Evolutionary conservation across 1,140 invertebrate genomes (phyloP), one percentile per base, ranked within the genome.

Genomic region (Brachionus paranguensis): DNA sequence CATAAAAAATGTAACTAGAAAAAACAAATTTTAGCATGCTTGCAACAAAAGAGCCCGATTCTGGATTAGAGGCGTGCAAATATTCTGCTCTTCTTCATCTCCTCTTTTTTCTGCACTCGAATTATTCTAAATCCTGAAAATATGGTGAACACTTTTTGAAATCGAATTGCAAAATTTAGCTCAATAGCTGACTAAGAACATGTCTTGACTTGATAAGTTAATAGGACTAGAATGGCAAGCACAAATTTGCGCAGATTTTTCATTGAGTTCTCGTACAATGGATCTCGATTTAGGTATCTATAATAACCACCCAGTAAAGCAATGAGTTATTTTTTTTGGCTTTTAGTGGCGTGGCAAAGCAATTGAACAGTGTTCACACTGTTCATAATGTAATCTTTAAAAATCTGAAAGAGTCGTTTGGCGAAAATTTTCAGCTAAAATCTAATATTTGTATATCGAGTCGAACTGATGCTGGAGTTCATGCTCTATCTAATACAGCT

Each of bases 381-480:
- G 78, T 81, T 11, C 53, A 68, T 68, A 81, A 81, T 64, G 78
- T 81, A 24, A 41, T 81, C 2, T 24, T 37, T 43, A 14, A 37
- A 24, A 81, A 81, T 81, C 64, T 81, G 43, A 20, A 50, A 76
- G 47, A 81, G 14, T 37, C 45, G 5, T 33, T 55, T 20, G 11
- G 6, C 17, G 24, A 81, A 20, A 64, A 41, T 64, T 24, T 33
- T 64, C 6, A 81, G 5, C 12, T 68, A 24, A 68, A 45, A 47
- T 81, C 78, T 27, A 45, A 65, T 43, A 68, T 81, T 24, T 12
- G 53, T 47, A 81, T 81, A 43, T 81, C 78, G 8, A 84, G 81
- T 70, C 60, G 81, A 50, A 84, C 81, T 37, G 81, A 84, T 55
- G 65, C 60, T 50, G 81, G 81, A 53, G 81, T 84, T 68, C 81